Base-by-base conservation (phyloP, 2,797 vertebrate species). In the Leucoraja ocellata region DNA sequence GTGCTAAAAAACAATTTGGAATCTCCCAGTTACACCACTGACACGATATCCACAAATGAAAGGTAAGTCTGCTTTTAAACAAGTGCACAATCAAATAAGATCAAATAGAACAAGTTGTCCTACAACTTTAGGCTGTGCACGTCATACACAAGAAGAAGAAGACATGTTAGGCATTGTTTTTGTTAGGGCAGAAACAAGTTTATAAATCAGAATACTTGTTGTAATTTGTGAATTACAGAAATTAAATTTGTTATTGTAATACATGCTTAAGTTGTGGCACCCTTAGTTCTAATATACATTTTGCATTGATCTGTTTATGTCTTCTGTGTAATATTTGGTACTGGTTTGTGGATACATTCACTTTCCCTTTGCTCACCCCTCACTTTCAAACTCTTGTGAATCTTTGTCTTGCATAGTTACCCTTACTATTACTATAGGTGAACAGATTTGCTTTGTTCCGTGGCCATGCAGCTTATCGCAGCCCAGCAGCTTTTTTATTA, bases 401-500 rank as follows among this genome's bases (percentile, higher is more conserved):
- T 94, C 95, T 94, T 94, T 92, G 90, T 92, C 90, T 92, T 92
- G 90, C 90, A 28, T 92, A 92, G 71, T 92, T 92, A 92, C 71
- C 71, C 68, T 92, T 74, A 92, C 71, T 92, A 74, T 76, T 92
- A 92, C 71, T 74, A 73, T 71, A 92, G 90, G 90, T 92, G 90
- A 92, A 39, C 90, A 63, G 90, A 95, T 95, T 95, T 95, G 95
- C 94, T 95, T 95, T 95, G 94, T 94, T 94, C 93, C 94, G 95
- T 94, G 93, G 94, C 94, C 95, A 94, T 95, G 94, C 95, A 94
- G 95, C 95, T 93, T 94, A 94, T 95, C 95, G 95, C 94, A 94
- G 95, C 95, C 94, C 93, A 93, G 94, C 94, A 95, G 94, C 95
- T 78, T 94, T 94, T 94, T 94, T 95, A 3, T 95, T 94, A 94